phyloP scores from a whole-genome alignment of 1,140 invertebrate genomes.

The Drosophila dunni region DNA sequence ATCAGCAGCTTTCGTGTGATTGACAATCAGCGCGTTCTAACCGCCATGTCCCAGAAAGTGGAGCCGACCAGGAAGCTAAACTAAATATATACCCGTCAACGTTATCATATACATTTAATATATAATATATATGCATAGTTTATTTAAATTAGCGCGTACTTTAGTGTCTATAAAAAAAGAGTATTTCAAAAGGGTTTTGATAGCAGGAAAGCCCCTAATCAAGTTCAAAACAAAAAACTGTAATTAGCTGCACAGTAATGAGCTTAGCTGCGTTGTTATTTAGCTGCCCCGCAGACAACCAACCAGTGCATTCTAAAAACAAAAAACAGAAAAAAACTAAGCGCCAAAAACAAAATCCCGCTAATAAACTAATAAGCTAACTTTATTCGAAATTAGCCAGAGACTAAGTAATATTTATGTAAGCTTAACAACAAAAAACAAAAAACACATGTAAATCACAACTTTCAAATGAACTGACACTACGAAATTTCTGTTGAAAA shows the following conservation, averaged over 20 bases:
- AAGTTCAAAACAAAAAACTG: constrained; percentile 34
- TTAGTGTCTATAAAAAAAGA: constrained; percentile 38
- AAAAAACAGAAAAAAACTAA: constrained; percentile 5
- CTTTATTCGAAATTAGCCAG: constrained; percentile 54
- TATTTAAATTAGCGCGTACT: constrained; percentile 25
- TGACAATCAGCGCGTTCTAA: constrained; percentile 91
- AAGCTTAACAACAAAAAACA: constrained; percentile 37
- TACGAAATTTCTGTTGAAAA: constrained; percentile 23
- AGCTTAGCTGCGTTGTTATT: constrained; percentile 66
- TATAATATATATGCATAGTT: constrained; percentile 14
- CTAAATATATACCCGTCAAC: constrained; percentile 11
- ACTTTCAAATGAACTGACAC: constrained; percentile 66
- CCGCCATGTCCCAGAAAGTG: constrained; percentile 90
- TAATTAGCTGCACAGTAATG: constrained; percentile 70
- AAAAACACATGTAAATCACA: constrained; percentile 47
- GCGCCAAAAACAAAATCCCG: constrained; percentile 9
- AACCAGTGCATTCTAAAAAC: constrained; percentile 50
- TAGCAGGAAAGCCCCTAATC: not conserved
- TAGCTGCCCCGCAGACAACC: constrained; percentile 36
- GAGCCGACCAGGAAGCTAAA: constrained; percentile 85
- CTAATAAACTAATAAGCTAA: constrained; percentile 38
- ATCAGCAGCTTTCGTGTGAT: constrained; percentile 90
- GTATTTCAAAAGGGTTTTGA: constrained; percentile 25
- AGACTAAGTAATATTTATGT: constrained; percentile 50
- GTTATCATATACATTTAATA: constrained; percentile 15